phyloP scores from a whole-genome alignment of 2,113 vertebrate species.

The Falcunculus frontatus region DNA sequence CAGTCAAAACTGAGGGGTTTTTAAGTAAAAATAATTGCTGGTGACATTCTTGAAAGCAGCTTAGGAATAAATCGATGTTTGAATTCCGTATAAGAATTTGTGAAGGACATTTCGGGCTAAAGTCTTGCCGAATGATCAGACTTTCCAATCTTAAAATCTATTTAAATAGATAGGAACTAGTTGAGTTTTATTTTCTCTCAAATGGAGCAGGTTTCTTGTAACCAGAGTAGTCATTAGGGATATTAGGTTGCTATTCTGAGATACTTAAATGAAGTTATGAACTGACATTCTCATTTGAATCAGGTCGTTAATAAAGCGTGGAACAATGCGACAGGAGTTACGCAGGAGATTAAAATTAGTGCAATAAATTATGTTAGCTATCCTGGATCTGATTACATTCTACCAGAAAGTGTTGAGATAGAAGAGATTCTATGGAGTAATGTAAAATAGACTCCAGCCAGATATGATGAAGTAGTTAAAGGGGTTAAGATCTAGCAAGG shows the following conservation, averaged over 20 bases:
- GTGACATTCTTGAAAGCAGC: background rate
- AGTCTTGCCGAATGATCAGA: background rate
- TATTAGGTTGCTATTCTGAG: background rate
- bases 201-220: background rate
- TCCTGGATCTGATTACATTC: background rate
- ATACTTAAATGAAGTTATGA: background rate
- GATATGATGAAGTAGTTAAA: background rate
- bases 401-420: background rate
- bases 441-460: background rate
- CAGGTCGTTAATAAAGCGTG: background rate
- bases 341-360: background rate
- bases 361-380: background rate
- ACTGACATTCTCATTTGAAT: background rate
- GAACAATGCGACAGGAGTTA: background rate
- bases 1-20: background rate
- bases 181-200: background rate
- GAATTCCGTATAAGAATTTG: background rate
- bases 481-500: background rate
- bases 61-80: slow-evolving; percentile 2
- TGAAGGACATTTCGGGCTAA: background rate
- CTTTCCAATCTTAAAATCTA: background rate
- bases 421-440: background rate
- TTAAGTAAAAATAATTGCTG: background rate
- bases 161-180: background rate
- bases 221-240: background rate